Conservation (phyloP, 64 coral and sea anemone species). For the Dendronephthya gigantea region DNA sequence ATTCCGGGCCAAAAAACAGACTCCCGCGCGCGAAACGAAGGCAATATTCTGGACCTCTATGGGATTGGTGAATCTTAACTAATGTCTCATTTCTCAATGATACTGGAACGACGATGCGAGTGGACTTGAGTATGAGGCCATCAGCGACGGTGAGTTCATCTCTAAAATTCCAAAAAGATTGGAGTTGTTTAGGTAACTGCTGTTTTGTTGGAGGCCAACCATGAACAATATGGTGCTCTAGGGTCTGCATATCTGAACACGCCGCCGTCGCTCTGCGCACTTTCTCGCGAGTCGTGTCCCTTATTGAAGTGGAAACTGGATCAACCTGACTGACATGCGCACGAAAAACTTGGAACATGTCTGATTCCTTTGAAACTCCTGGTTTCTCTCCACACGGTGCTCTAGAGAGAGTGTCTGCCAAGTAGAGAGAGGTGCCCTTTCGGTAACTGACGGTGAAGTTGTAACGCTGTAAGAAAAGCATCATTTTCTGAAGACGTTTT, state of each 20-base stretch:
- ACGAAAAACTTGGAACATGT: neutral
- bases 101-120: constrained; percentile 20
- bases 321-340: neutral
- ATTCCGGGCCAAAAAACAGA: constrained; percentile 34
- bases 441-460: constrained; percentile 30
- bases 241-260: constrained; percentile 36
- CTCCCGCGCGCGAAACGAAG: neutral
- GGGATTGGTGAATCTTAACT: constrained; percentile 31
- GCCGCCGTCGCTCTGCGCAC: constrained; percentile 42
- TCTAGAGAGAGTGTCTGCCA: constrained; percentile 44
- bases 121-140: constrained; percentile 24
- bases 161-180: constrained; percentile 8
- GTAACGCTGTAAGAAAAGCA: constrained; percentile 37
- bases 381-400: constrained; percentile 17
- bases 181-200: neutral
- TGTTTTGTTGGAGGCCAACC: constrained; percentile 20
- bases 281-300: constrained; percentile 22
- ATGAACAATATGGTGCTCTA: constrained; percentile 22
- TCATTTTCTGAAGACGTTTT: constrained; percentile 40
- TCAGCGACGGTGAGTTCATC: neutral
- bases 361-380: no score
- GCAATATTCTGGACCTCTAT: constrained; percentile 26
- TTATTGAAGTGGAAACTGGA: constrained; percentile 25
- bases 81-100: neutral
- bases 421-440: constrained; percentile 28